Conservation (phyloP, 1,140 invertebrate species). For the Drosophila insularis region DNA sequence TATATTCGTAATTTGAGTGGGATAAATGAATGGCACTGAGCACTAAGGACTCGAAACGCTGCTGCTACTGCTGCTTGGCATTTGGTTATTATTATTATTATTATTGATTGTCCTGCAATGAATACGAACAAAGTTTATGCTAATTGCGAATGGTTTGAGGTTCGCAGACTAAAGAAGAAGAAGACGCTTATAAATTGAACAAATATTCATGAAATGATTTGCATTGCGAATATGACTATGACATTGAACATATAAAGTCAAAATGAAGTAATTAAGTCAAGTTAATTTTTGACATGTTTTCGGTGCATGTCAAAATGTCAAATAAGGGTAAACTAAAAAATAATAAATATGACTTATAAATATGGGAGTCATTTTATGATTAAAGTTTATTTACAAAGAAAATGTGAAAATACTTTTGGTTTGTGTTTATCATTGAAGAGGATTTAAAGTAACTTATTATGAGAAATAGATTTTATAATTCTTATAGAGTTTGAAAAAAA, state of each 20-base stretch:
- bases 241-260: not conserved
- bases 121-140: constrained; percentile 21
- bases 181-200: not conserved
- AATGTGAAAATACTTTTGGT: no score
- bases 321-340: no score
- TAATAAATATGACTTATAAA: no score
- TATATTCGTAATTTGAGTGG: constrained; percentile 18
- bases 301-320: not conserved
- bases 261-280: not conserved
- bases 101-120: constrained; percentile 18
- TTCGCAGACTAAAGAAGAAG: not conserved
- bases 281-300: not conserved
- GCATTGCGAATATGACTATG: constrained; percentile 1
- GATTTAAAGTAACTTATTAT: no score
- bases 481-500: no score
- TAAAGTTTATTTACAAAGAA: no score
- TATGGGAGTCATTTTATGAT: no score
- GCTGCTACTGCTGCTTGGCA: not conserved
- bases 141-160: constrained; percentile 8
- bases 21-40: constrained; percentile 9
- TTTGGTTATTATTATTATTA: constrained; percentile 4
- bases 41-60: not conserved
- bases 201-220: constrained; percentile 15
- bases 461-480: no score
- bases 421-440: no score